Percentiles rank a stretch among this genome's conserved stretches.
Evolutionary conservation across 2,888 invertebrate genomes (phyloP).

Genomic region (Cyaniris semiargus): DNA sequence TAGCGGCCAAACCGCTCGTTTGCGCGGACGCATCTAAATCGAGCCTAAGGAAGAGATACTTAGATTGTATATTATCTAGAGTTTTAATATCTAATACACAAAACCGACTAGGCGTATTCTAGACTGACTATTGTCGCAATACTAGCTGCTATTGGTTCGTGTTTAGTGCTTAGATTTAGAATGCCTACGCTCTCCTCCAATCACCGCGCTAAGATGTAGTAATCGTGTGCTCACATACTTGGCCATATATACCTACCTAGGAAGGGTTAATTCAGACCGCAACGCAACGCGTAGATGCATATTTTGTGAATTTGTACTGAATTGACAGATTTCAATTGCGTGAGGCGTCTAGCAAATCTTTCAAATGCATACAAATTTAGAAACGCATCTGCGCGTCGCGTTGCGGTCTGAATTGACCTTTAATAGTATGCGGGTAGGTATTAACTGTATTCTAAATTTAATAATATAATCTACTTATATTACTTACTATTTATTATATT

Average conservation of each 20-base stretch:
- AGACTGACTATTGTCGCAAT: constrained; percentile 61
- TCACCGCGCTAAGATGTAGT: constrained; percentile 58
- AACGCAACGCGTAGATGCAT: too few relatives aligned
- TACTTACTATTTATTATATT: too few relatives aligned
- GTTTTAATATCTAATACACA: neutral
- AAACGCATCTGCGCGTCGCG: too few relatives aligned
- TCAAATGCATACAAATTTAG: too few relatives aligned
- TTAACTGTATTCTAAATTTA: neutral
- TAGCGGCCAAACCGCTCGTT: too few relatives aligned
- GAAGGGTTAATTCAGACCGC: neutral
- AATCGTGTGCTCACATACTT: constrained; percentile 48
- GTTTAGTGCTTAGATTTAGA: constrained; percentile 40
- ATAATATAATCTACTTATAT: too few relatives aligned
- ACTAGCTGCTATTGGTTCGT: constrained; percentile 53
- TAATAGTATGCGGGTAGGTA: too few relatives aligned
- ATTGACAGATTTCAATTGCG: too few relatives aligned
- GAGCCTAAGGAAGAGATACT: neutral
- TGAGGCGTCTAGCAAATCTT: too few relatives aligned
- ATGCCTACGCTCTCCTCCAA: constrained; percentile 57
- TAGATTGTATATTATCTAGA: neutral
- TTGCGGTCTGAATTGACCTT: too few relatives aligned
- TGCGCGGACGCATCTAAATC: too few relatives aligned
- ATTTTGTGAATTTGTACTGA: too few relatives aligned
- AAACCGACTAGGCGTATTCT: constrained; percentile 51
- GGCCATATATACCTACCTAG: constrained; percentile 39